Base-by-base conservation (phyloP, 1,140 invertebrate genomes). In the Drosophila parabipectinata region DNA sequence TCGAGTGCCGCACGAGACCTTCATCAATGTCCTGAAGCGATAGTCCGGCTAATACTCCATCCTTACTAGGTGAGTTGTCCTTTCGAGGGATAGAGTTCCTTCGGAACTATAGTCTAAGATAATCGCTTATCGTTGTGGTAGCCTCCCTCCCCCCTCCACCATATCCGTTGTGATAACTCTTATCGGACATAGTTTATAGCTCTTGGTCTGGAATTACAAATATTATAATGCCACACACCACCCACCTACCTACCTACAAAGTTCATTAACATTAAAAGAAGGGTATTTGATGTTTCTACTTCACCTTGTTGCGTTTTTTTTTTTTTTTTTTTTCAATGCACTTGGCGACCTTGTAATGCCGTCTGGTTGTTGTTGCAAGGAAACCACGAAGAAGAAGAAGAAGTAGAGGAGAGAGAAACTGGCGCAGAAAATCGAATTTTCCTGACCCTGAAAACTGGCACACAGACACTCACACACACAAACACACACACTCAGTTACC, bases 21-120 rank as follows among this genome's bases (percentile, higher is more conserved):
- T 99, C 92, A 97, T 99, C 73, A 95, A 98, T 93, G 95, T 99
- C 62, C 92, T 99, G 4, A 98, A 97, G 92, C 95, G 94, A 93
- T 97, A 85, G 66, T 12, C 26, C 26, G 5, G 9, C 56, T 5
- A 6, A 12, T 14, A 30, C 18, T 14, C 26, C 5, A 10, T 4
- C 10, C 15, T 10, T 32, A 32, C 32, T 32, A 24, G 57, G 63
- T 67, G 21, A 67, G 63, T 67, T 9, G 15, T 3, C 4, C 4
- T 21, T 8, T 18, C n/a, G 15, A 8, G 14, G 12, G 10, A 41
- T 10, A n/a, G 37, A n/a, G 37, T 41, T 12, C 7, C 30, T 37
- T 12, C 2, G 26, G 26, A 28, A 28, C 7, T 37, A 21, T 21
- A 21, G 2, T 21, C 21, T 3, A 3, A 21, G 21, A 21, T 21